Percentiles rank a stretch among this genome's conserved stretches.
phyloP scores from a whole-genome alignment of 2,888 invertebrate genomes.

The Troides helena region DNA sequence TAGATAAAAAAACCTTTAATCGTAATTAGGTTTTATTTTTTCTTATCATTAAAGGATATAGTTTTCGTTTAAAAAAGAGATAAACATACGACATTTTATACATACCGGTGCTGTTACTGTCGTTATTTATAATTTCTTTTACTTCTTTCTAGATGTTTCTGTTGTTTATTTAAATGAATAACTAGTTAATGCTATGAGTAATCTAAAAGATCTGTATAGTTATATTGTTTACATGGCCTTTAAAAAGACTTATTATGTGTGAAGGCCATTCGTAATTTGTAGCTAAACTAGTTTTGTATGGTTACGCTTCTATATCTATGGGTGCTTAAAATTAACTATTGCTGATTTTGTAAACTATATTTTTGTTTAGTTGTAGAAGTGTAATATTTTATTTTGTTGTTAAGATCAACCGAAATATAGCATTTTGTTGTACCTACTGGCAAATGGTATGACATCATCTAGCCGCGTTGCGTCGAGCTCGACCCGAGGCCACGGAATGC shows the following conservation, averaged over 20 bases:
- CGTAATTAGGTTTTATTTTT: background rate
- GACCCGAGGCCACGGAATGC: constrained; percentile 40
- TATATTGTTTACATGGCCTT: constrained; percentile 24
- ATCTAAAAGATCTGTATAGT: constrained; percentile 12
- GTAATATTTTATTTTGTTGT: constrained; percentile 2
- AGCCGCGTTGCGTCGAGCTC: constrained; percentile 36
- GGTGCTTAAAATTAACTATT: background rate
- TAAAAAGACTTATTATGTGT: constrained; percentile 6
- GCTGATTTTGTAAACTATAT: background rate
- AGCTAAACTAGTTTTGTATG: constrained; percentile 6
- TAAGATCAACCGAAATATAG: constrained; percentile 1
- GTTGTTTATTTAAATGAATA: background rate
- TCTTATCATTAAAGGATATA: background rate
- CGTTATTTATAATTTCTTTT: too few relatives aligned
- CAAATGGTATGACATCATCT: constrained; percentile 39
- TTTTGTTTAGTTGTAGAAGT: background rate
- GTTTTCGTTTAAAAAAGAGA: background rate
- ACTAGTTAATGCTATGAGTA: constrained; percentile 5
- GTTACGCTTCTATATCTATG: constrained; percentile 10
- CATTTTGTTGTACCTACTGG: constrained; percentile 3
- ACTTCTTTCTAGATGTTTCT: constrained; percentile 9
- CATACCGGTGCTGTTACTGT: background rate
- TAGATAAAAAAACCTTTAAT: background rate
- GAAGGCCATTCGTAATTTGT: constrained; percentile 18
- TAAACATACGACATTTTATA: background rate